Evolutionary conservation across 2,888 invertebrate genomes (phyloP).

Genomic region (Latrodectus elegans): DNA sequence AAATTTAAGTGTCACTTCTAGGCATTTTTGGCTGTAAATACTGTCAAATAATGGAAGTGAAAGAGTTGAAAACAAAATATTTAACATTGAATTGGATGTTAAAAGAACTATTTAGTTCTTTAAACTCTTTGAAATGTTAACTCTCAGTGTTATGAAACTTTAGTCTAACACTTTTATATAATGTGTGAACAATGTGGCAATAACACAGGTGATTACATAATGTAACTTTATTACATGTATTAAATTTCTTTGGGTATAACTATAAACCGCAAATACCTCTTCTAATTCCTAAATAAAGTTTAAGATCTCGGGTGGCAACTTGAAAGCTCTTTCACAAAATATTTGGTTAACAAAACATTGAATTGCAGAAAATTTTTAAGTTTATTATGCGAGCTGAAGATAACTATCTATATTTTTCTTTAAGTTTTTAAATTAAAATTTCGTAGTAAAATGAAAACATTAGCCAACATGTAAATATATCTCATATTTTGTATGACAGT

Average conservation of each 20-base stretch:
- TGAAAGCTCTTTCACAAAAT: neutral
- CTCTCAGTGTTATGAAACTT: constrained; percentile 25
- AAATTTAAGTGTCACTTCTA: too few species aligned
- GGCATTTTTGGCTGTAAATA: too few species aligned
- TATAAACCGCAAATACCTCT: constrained; percentile 62
- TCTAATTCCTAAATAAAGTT: constrained; percentile 58
- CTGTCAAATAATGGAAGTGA: too few species aligned
- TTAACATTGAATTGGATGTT: neutral
- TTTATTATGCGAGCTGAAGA: too few species aligned
- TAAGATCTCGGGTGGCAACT: constrained; percentile 43
- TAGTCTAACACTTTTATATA: constrained; percentile 30
- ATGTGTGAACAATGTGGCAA: constrained; percentile 65
- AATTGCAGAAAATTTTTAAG: too few species aligned
- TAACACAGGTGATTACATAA: constrained; percentile 61
- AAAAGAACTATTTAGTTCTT: neutral
- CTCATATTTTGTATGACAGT: too few species aligned
- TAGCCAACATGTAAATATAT: too few species aligned
- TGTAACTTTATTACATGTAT: constrained; percentile 47
- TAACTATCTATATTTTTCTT: too few species aligned
- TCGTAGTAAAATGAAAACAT: too few species aligned
- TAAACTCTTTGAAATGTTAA: constrained; percentile 26
- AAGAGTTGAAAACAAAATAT: too few species aligned
- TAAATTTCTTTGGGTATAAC: constrained; percentile 64
- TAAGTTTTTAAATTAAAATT: too few species aligned
- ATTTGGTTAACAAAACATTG: too few species aligned